Evolutionary conservation across 2,113 vertebrate genomes (phyloP).

Genomic region (Uropsilus gracilis): DNA sequence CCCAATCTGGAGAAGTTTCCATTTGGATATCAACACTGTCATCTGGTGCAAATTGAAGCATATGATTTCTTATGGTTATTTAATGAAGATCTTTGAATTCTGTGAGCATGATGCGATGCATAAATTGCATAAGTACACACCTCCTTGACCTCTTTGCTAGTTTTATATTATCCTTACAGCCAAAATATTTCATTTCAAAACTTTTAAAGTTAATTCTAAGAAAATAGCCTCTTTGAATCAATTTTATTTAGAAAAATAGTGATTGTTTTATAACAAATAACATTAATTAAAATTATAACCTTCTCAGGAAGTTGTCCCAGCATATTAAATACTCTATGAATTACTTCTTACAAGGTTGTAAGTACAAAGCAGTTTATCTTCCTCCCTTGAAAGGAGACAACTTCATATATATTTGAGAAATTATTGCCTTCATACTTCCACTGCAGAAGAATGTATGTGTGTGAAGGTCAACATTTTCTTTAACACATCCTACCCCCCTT

Average conservation of each 20-base stretch:
- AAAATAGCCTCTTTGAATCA: slow-evolving; percentile 14
- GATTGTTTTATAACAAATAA: background rate
- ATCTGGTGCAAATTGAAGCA: background rate
- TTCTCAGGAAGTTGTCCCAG: background rate
- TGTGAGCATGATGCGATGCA: background rate
- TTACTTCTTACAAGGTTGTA: slow-evolving; percentile 34
- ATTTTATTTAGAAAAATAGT: slow-evolving; percentile 20
- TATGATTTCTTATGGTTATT: background rate
- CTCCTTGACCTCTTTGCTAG: slow-evolving; percentile 11
- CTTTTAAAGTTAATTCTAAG: slow-evolving; percentile 45
- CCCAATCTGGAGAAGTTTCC: slow-evolving; percentile 35
- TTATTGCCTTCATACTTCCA: background rate
- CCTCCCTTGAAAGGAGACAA: slow-evolving; percentile 14
- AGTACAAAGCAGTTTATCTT: slow-evolving; percentile 30
- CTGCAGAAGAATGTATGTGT: background rate
- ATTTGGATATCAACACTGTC: slow-evolving; percentile 45
- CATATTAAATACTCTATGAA: slow-evolving; percentile 54
- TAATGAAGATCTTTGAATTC: slow-evolving; percentile 12
- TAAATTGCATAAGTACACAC: background rate
- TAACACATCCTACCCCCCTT: background rate
- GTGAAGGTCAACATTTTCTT: background rate
- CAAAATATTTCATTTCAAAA: slow-evolving; percentile 21
- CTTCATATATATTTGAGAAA: slow-evolving; percentile 31
- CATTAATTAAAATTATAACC: slow-evolving; percentile 59
- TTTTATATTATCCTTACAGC: slow-evolving; percentile 30